Base-by-base conservation (phyloP, 2,797 vertebrate genomes). In the Danio jaintianensis region DNA sequence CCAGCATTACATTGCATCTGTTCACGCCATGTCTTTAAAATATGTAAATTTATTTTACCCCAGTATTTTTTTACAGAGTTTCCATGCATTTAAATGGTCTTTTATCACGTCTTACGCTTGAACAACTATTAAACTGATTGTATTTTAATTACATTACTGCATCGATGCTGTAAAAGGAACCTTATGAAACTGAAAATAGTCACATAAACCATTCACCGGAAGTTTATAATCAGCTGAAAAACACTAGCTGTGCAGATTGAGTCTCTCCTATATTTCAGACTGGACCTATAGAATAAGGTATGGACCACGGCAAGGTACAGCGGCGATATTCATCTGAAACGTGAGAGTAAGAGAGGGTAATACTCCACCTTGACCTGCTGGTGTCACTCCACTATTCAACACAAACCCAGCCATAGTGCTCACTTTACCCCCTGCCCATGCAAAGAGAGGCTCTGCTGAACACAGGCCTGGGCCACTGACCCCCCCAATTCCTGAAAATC, bases 401-500 rank as follows among this genome's bases (percentile, higher is more conserved):
- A 86, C 85, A 84, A 89, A 88, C 84, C 89, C 86, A 91, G 89
- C 87, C 87, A 87, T 67, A 20, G 85, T 79, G 87, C 89, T 93
- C 90, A 89, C 83, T 82, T 93, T 92, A 89, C 89, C 13, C 52
- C 48, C 42, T 40, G 69, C 47, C 70, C 53, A 42, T 56, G 53
- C 20, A 81, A 69, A 58, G 61, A 38, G 71, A 55, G 78, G 66
- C 50, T 76, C 63, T 45, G 36, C 78, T 75, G 71, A 79, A 66
- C 63, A 67, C 36, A 58, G 56, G 29, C 63, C 75, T 12, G 22
- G 43, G 78, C 59, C 66, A 52, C 66, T 9, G 9, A 12, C 48
- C 71, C 77, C 52, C 56, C 16, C 59, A 29, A 43, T 43, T 40
- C 29, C 74, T 15, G 29, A 43, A 53, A 73, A 69, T 18, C 45